Base-by-base conservation (phyloP, 2,797 vertebrate genomes). In the Setipinna tenuifilis region DNA sequence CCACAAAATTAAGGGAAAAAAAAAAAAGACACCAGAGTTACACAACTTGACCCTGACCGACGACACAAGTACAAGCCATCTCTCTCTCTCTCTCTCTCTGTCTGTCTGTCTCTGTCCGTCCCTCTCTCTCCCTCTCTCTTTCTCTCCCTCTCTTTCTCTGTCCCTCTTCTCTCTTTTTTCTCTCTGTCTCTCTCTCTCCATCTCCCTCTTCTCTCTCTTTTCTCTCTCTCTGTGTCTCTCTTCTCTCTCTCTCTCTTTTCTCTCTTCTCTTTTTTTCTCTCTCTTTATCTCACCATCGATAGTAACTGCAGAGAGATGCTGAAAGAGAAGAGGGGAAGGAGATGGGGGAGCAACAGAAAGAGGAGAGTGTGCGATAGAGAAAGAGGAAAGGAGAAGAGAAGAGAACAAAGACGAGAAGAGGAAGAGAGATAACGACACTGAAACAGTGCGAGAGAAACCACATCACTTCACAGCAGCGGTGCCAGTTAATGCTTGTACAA, bases 371-470 rank as follows among this genome's bases (percentile, higher is more conserved):
- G 50, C 10, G 14, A 11, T 54, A 59, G 58, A 59, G 16, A 21
- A 58, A 58, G 57, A 17, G 17, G 3, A 11, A 65, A 11, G 23
- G n/a, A 21, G 16, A 78, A 11, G 35, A 78, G 50, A 54, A 7
- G 50, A 54, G 50, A 44, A 78, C 17, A 10, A 19, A 78, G 6
- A 6, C 19, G 17, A 71, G 28, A 35, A 71, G 65, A 44, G 68
- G 68, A 75, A 75, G 35, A 78, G 68, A 71, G 68, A 71, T 35
- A 71, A 16, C 35, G 71, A 44, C 35, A n/a, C 71, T 19, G 17
- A 78, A 3, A 78, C 71, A 44, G 6, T 6, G 35, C 9, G 4
- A 78, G 71, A 78, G 31, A 78, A 54, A 54, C 50, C 28, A 75
- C 16, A 71, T 25, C 28, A 16, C 14, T 4, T 41, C 35, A 75